Conservation (phyloP, 2,888 invertebrate species). For the Lepidochrysops patricia region DNA sequence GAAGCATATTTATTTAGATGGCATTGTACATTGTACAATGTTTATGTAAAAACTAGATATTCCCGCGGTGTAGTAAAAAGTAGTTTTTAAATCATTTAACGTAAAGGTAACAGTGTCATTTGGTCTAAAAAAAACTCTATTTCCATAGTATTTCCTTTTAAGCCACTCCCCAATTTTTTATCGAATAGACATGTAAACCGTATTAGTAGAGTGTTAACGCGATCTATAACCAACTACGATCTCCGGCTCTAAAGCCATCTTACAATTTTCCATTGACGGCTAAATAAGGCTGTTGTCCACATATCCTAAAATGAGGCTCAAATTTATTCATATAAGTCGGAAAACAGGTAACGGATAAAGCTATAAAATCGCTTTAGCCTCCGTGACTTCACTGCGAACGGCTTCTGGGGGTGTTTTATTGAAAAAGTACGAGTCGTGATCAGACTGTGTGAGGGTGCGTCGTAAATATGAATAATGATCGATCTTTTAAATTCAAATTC, state of each 20-base stretch:
- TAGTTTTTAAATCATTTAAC: too few species aligned
- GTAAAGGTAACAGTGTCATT: too few species aligned
- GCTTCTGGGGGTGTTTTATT: constrained; percentile 63
- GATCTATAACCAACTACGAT: too few species aligned
- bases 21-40: constrained; percentile 2
- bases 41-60: neutral
- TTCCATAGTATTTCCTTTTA: too few species aligned
- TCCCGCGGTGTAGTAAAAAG: too few species aligned
- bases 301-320: neutral
- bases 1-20: constrained; percentile 17
- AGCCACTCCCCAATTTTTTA: too few species aligned
- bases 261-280: too few species aligned
- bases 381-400: constrained; percentile 66
- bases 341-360: constrained; percentile 14
- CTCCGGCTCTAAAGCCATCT: neutral
- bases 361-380: constrained; percentile 46
- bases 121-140: too few species aligned
- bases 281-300: too few species aligned
- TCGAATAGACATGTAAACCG: too few species aligned
- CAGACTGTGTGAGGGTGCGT: constrained; percentile 50
- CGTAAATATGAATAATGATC: constrained; percentile 63
- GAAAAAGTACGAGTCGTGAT: constrained; percentile 69
- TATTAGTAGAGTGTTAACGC: too few species aligned
- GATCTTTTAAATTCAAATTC: constrained; percentile 18
- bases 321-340: constrained; percentile 10